Evolutionary conservation across 2,113 vertebrate genomes (phyloP), one percentile per base, ranked within the genome.

Genomic region (Aramus guarauna): DNA sequence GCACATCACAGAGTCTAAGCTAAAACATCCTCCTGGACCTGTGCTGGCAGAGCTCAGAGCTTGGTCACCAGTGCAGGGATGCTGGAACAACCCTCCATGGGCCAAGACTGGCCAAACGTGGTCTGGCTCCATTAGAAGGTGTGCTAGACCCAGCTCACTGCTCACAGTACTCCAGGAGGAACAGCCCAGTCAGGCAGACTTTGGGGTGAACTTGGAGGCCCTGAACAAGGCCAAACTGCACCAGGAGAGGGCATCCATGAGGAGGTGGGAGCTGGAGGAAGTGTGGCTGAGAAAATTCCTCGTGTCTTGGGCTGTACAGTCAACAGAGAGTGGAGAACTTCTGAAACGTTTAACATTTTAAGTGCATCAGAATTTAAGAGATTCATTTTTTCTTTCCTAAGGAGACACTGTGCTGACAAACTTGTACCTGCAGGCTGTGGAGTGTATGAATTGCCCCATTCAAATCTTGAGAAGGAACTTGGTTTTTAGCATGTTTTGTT

Each of bases 1-100:
- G 24, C 50, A 85, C 47, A 88, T 32, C 9, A n/a, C 29, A 36
- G 36, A 66, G 14, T 72, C n/a, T 43, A 86, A 50, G 62, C 27
- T 64, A 37, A 77, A 92, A 41, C 26, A 66, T 52, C 22, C 37
- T 30, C 7, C 58, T 85, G 71, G 8, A 17, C 39, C 32, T 67
- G 26, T 85, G 39, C 48, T 56, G 56, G 69, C 69, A 77, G 29
- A 88, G 45, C 55, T 29, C 19, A 3, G 47, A 83, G 23, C 15
- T 56, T 4, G 1, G 12, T 23, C n/a, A 85, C 17, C 69, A 71
- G 45, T 0, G 0, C 3, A 45, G 12, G 32, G 47, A 17, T 72
- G 41, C 20, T 82, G 47, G 34, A 78, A 36, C 11, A 12, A 79
- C 21, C 21, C 52, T 76, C n/a, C 19, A 3, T 6, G 53, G 67